Base-by-base conservation (phyloP, 2,888 invertebrate species). In the Tachina fera region DNA sequence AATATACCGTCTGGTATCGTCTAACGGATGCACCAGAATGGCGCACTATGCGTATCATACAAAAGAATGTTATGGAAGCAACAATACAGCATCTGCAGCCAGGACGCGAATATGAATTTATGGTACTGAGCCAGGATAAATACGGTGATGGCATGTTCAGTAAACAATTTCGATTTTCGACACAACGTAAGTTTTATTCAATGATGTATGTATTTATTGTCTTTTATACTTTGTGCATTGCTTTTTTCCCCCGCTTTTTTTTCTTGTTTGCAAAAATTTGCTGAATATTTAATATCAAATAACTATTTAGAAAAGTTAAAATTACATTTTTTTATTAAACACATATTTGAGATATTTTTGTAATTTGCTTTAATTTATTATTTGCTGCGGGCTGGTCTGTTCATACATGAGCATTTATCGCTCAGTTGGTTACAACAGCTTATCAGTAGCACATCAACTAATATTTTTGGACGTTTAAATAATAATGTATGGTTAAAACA, bases 121-220 rank as follows among this genome's bases (percentile, higher is more conserved):
- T 97, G 95, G 96, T 98, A 67, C 94, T 97, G 68, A 96, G 97
- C 88, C 96, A 97, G 92, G 98, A 98, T 92, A 95, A 96, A 89
- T 94, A 95, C 84, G 98, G 98, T 9, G 97, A 98, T 89, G 98
- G 98, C 39, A 95, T 97, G 93, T 97, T 97, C 91, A 98, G 98
- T 93, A 97, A 97, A 92, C 95, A 96, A 13, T 94, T 97, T 45
- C 94, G 95, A 89, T 95, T 96, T 77, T 94, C 94, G 90, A 98
- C 98, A 0, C 95, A 95, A 92, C 94, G 94, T 93, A 89, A 89
- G 89, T 77, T 39, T 65, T 43, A 45, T 65, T 65, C 71, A 53
- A 75, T 60, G 58, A 14, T 74, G 14, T 72, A 14, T 74, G 14
- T 72, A 39, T 31, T 56, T 67, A 39, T 19, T 19, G n/a, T 1